Conservation (phyloP, 2,113 vertebrate genomes). For the Chionodraco myersi region DNA sequence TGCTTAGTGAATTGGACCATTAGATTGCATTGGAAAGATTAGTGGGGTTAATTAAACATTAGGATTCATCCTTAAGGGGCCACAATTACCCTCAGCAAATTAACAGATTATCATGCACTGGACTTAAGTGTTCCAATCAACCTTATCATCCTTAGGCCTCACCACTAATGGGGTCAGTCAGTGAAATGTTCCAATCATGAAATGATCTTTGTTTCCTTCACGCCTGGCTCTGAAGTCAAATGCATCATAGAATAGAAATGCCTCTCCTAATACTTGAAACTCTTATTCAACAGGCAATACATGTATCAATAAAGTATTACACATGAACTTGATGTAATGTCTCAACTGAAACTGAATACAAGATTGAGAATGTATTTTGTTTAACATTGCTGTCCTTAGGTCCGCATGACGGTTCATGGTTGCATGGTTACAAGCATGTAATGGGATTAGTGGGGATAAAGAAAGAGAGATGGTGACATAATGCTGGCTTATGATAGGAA, state of each 20-base stretch:
- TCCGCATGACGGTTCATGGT: neutral
- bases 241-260: neutral
- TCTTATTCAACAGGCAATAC: neutral
- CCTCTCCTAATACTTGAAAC: neutral
- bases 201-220: conserved; percentile 8
- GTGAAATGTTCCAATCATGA: neutral
- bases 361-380: neutral
- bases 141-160: neutral
- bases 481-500: conserved; percentile 29
- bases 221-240: neutral
- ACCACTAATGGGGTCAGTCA: neutral
- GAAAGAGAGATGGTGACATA: conserved; percentile 2
- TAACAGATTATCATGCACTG: neutral
- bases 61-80: neutral
- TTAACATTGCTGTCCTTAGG: conserved; percentile 2
- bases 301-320: neutral
- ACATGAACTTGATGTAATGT: neutral
- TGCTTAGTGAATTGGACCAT: neutral
- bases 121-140: neutral
- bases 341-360: neutral
- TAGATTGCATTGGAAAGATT: neutral
- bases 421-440: conserved; percentile 13
- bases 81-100: neutral
- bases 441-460: conserved; percentile 41
- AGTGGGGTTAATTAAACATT: too few relatives aligned